Evolutionary conservation across 2,797 vertebrate genomes (phyloP), one percentile per base, ranked within the genome.

Genomic region (Agapornis canus): DNA sequence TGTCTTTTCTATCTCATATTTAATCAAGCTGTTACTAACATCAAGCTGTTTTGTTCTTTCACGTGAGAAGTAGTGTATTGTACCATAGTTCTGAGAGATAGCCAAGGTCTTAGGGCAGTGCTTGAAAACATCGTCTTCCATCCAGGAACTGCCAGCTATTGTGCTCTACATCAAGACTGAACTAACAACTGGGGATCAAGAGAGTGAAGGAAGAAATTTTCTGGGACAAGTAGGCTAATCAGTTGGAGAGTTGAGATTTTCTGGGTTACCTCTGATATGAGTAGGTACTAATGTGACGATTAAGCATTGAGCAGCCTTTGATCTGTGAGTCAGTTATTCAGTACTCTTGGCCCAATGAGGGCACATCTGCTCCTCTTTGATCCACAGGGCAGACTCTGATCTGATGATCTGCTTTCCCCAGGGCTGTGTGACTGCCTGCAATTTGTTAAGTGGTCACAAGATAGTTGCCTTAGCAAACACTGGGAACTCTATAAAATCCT

Each of bases 251-350:
- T 4, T 27, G 84, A 85, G n/a, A 84, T 75, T 96, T 96, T 93
- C 94, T 97, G 76, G 94, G 95, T 95, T 95, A 43, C 71, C 39
- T 85, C 75, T 90, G 78, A 69, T 70, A 76, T n/a, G 7, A 76
- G 63, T 66, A 94, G 65, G 56, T 60, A 11, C 43, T 73, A 43
- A 82, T 71, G 71, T 75, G 89, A 52, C 45, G 70, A 10, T 61
- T 64, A 61, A 90, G 39, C 69, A 52, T n/a, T 5, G 86, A 96
- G 60, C 68, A 84, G 89, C 78, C 89, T 94, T 95, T 97, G 92
- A 94, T 97, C 93, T 93, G 60, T 39, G 81, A 85, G 27, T 85
- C 89, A 82, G 35, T 68, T 69, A 56, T 8, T 65, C 32, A 7
- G 3, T 22, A 57, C 84, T 90, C 83, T 75, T 86, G 49, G 70